Percentiles rank a stretch among this genome's conserved stretches.
Evolutionary conservation across 2,113 vertebrate genomes (phyloP).

Genomic region (Emydura subglobosa): DNA sequence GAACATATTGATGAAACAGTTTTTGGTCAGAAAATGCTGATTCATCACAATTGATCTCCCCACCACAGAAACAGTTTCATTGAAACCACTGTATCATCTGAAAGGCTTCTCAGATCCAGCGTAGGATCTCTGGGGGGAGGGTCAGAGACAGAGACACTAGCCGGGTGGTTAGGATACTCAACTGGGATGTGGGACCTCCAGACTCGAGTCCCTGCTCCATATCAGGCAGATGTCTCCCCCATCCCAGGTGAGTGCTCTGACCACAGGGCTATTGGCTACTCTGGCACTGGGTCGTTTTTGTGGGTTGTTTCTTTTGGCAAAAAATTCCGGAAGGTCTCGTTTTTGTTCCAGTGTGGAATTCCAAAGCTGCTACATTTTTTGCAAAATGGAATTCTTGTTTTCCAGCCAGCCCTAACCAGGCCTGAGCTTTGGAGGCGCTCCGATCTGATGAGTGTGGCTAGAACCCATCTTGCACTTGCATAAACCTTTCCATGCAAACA

Average conservation of each 20-base stretch:
- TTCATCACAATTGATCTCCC: background rate
- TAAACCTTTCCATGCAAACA: background rate
- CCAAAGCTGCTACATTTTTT: background rate
- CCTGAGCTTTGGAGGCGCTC: background rate
- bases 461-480: background rate
- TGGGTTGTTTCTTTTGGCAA: background rate
- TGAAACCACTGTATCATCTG: background rate
- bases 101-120: background rate
- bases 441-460: background rate
- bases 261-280: background rate
- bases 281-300: background rate
- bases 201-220: background rate
- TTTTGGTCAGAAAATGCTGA: background rate
- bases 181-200: background rate
- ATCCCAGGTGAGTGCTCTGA: background rate
- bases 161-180: background rate
- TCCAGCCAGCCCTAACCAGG: background rate
- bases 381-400: background rate
- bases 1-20: background rate
- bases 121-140: background rate
- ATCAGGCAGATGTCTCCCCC: background rate
- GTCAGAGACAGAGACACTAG: background rate
- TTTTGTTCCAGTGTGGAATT: background rate
- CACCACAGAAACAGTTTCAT: background rate
- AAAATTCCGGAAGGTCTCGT: background rate